Evolutionary conservation across 2,888 invertebrate genomes (phyloP).

Genomic region (Volucella zonaria): DNA sequence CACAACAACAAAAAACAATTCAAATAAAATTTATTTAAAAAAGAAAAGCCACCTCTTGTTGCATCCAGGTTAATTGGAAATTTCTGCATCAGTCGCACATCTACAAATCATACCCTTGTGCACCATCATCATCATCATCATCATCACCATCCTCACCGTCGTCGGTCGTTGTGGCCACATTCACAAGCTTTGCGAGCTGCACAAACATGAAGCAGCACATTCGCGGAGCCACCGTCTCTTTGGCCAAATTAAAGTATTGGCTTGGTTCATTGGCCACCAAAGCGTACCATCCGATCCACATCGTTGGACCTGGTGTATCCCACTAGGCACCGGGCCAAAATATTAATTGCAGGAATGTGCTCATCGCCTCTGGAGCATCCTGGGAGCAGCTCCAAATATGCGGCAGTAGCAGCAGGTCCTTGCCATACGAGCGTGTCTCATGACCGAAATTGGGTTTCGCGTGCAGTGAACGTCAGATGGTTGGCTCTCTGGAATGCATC

Average conservation of each 20-base stretch:
- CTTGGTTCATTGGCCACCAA: conserved; percentile 66
- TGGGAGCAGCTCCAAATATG: conserved; percentile 55
- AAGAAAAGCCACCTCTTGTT: conserved; percentile 49
- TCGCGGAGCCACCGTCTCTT: conserved; percentile 7
- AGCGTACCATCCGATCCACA: conserved; percentile 25
- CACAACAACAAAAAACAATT: conserved; percentile 10
- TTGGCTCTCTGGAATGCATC: conserved; percentile 55
- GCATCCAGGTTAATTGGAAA: conserved; percentile 73
- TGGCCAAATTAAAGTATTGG: conserved; percentile 70
- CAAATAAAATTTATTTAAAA: too few species aligned
- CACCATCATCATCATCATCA: conserved; percentile 33
- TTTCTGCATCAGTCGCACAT: conserved; percentile 62
- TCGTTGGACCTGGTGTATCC: conserved; percentile 11
- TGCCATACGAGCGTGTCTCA: conserved; percentile 50
- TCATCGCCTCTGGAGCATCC: conserved; percentile 31
- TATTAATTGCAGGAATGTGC: conserved; percentile 70
- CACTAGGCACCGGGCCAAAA: conserved; percentile 59
- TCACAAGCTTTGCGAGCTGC: neutral
- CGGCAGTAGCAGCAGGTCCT: conserved; percentile 23
- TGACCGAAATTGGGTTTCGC: conserved; percentile 46
- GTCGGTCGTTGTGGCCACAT: neutral
- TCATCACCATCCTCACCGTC: conserved; percentile 17
- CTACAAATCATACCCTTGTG: conserved; percentile 57
- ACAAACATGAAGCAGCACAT: conserved; percentile 2
- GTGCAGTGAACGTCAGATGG: conserved; percentile 51